These are phyloP conservation scores for Ciona savignyi DNA, from an alignment of 23 tunicate genomes.

Conservation along the genomic window DNA sequence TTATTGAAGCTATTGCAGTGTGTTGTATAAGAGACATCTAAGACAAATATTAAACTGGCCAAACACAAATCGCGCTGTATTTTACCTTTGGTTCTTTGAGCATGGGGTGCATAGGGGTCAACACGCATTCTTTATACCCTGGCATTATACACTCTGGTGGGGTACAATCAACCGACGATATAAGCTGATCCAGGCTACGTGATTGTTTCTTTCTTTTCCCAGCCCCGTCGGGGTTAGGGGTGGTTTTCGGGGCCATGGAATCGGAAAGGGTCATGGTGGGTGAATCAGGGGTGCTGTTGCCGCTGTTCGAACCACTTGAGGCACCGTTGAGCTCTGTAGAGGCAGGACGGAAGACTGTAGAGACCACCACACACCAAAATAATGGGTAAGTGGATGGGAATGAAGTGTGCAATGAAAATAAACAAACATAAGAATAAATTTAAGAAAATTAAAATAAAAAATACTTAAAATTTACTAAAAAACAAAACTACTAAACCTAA, in stretches of 20 bases:
- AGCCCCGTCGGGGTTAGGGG: not conserved
- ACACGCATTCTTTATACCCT: conserved; percentile 47
- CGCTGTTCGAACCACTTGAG: conserved; percentile 18
- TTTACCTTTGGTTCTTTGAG: conserved; percentile 41
- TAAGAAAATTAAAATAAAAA: too few relatives aligned
- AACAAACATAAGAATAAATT: too few relatives aligned
- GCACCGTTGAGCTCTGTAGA: not conserved
- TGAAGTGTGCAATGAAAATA: too few relatives aligned
- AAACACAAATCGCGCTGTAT: too few relatives aligned
- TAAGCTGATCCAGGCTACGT: conserved; percentile 23
- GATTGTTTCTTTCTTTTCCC: conserved; percentile 51
- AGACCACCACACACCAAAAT: not conserved
- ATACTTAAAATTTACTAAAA: too few relatives aligned
- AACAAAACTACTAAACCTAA: too few relatives aligned
- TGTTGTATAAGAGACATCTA: too few relatives aligned
- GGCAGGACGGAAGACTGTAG: conserved; percentile 6
- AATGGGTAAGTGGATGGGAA: not conserved
- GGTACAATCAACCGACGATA: conserved; percentile 34
- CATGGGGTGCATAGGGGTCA: conserved; percentile 67
- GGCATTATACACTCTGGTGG: conserved; percentile 92
- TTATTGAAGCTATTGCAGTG: too few relatives aligned
- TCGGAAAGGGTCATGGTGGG: conserved; percentile 12
- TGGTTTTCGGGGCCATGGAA: not conserved
- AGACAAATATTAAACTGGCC: too few relatives aligned
- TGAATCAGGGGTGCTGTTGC: conserved; percentile 44